Conservation (phyloP, 2,113 vertebrate species). For the Erythrocercus mccallii region DNA sequence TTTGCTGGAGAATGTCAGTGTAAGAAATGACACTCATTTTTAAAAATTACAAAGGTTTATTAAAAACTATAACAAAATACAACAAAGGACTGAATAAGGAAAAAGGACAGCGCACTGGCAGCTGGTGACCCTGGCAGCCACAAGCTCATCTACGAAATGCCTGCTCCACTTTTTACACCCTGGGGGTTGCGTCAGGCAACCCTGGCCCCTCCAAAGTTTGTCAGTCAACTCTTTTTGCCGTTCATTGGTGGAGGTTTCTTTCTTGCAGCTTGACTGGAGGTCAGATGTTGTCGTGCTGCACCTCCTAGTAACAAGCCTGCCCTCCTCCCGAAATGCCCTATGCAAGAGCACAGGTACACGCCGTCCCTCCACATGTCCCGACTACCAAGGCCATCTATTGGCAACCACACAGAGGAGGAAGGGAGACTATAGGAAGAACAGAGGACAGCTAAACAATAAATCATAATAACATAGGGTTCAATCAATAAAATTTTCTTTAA, state of each 20-base stretch:
- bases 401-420: not conserved
- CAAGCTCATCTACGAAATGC: not conserved
- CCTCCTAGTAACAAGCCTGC: not conserved
- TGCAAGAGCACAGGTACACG: not conserved
- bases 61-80: not conserved
- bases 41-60: not conserved
- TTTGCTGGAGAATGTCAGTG: not conserved
- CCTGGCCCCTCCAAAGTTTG: not conserved
- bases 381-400: not conserved
- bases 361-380: not conserved
- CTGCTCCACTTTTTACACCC: not conserved
- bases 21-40: not conserved
- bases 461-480: not conserved
- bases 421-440: not conserved
- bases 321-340: not conserved
- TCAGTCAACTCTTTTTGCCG: not conserved
- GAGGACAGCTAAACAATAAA: not conserved
- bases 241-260: not conserved
- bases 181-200: not conserved
- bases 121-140: not conserved
- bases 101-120: not conserved
- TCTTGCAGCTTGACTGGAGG: not conserved
- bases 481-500: not conserved
- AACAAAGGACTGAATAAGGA: not conserved
- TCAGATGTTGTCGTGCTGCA: not conserved